phyloP scores from a whole-genome alignment of 2,797 vertebrate genomes.

The Clarias platycephalus region DNA sequence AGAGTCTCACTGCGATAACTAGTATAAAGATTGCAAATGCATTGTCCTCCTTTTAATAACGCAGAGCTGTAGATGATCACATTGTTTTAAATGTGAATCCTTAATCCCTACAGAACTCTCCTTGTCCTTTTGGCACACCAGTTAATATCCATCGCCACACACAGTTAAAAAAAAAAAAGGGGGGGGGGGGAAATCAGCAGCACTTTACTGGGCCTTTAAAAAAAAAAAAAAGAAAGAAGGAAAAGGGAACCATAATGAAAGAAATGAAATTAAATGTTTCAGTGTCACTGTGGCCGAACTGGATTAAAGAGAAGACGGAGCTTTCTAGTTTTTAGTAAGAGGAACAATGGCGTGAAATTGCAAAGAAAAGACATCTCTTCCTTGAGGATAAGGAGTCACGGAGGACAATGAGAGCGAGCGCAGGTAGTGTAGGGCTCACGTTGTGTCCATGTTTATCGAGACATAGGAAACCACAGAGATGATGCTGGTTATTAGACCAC shows the following conservation, averaged over 20 bases:
- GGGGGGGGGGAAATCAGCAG: no score
- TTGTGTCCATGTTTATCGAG: conserved; percentile 43
- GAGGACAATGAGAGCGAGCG: conserved; percentile 2
- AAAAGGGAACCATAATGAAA: conserved; percentile 46
- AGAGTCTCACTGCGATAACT: conserved; percentile 4
- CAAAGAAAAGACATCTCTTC: not conserved
- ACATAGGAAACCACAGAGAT: not conserved
- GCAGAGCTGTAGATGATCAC: conserved; percentile 55
- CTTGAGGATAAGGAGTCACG: conserved; percentile 41
- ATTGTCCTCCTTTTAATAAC: conserved; percentile 61
- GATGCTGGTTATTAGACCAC: conserved; percentile 25
- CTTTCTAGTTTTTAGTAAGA: conserved; percentile 47
- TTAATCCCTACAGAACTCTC: conserved; percentile 56
- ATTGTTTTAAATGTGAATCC: conserved; percentile 48
- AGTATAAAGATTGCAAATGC: conserved; percentile 56
- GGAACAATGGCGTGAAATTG: conserved; percentile 3
- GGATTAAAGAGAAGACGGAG: conserved; percentile 53
- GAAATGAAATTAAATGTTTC: conserved; percentile 51
- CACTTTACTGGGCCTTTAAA: conserved; percentile 19
- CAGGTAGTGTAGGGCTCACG: conserved; percentile 28
- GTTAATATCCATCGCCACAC: conserved; percentile 51
- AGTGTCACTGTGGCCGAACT: conserved; percentile 41
- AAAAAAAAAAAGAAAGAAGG: conserved; percentile 23
- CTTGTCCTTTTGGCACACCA: conserved; percentile 32
- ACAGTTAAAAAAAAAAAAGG: conserved; percentile 10